A percentile compares a stretch with the other conserved stretches of the same genome.
Evolutionary conservation across 2,888 invertebrate genomes (phyloP).

Genomic region (Blera fallax): DNA sequence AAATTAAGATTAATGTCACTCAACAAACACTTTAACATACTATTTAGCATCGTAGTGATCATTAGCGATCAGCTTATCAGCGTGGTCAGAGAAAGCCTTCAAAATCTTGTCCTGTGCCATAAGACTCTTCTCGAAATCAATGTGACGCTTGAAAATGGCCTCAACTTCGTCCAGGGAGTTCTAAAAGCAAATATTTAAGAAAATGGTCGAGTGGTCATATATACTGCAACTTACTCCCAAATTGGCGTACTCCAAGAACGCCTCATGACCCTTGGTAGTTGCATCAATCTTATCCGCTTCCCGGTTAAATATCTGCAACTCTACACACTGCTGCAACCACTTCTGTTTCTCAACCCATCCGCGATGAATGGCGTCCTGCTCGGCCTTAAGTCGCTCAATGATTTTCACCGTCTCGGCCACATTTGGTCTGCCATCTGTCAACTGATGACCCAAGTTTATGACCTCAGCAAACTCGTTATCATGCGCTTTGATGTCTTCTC

Average conservation of each 20-base stretch:
- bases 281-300: conserved; percentile 99
- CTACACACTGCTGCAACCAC: conserved; percentile 92
- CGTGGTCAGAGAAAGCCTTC: conserved; percentile 90
- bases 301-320: conserved; percentile 95
- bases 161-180: conserved; percentile 95
- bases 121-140: conserved; percentile 95
- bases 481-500: conserved; percentile 94
- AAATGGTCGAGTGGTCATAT: background rate
- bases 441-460: conserved; percentile 89
- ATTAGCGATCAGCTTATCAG: conserved; percentile 89
- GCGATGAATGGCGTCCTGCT: conserved; percentile 89
- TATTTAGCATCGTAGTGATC: conserved; percentile 91
- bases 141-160: conserved; percentile 94
- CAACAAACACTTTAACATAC: conserved; percentile 82
- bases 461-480: conserved; percentile 94
- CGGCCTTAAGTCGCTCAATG: conserved; percentile 87
- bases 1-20: background rate
- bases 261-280: conserved; percentile 95
- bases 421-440: conserved; percentile 88
- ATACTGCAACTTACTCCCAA: conserved; percentile 87
- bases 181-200: conserved; percentile 80
- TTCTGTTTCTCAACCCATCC: conserved; percentile 94
- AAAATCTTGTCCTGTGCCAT: conserved; percentile 96
- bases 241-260: conserved; percentile 93
- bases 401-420: conserved; percentile 89